Evolutionary conservation across 2,888 invertebrate genomes (phyloP).

Genomic region (Diarsia dahlii): DNA sequence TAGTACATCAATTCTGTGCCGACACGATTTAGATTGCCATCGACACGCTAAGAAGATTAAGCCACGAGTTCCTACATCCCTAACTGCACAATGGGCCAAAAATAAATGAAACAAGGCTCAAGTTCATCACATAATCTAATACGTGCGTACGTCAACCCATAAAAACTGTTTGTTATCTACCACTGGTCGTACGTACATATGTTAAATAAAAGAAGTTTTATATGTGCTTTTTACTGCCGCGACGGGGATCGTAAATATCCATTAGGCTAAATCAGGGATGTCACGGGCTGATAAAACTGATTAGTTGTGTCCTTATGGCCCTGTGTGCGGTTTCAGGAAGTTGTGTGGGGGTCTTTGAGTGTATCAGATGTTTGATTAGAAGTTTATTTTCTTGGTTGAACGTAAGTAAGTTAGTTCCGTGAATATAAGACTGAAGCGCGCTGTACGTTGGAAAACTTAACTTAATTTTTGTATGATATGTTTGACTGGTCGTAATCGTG

Average conservation of each 20-base stretch:
- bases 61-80: background rate
- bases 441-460: background rate
- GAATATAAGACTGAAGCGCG: background rate
- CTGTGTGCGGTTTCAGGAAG: background rate
- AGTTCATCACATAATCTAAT: slow-evolving; percentile 57
- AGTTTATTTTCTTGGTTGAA: slow-evolving; percentile 1
- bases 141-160: slow-evolving; percentile 51
- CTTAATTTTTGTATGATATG: background rate
- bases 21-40: no score
- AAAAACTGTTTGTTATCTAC: slow-evolving; percentile 62
- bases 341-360: background rate
- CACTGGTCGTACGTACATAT: slow-evolving; percentile 50
- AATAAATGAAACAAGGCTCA: slow-evolving; percentile 34
- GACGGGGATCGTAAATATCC: slow-evolving; percentile 63
- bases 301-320: slow-evolving; percentile 40
- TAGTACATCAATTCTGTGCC: no score
- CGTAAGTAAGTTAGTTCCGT: background rate
- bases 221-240: slow-evolving; percentile 62
- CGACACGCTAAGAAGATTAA: no score
- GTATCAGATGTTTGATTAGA: slow-evolving; percentile 1
- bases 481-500: background rate
- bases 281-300: slow-evolving; percentile 48
- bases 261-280: slow-evolving; percentile 63
- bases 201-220: slow-evolving; percentile 67
- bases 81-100: slow-evolving; percentile 15